phyloP scores from a whole-genome alignment of 2,113 vertebrate species.

The Oenanthe oenanthe region DNA sequence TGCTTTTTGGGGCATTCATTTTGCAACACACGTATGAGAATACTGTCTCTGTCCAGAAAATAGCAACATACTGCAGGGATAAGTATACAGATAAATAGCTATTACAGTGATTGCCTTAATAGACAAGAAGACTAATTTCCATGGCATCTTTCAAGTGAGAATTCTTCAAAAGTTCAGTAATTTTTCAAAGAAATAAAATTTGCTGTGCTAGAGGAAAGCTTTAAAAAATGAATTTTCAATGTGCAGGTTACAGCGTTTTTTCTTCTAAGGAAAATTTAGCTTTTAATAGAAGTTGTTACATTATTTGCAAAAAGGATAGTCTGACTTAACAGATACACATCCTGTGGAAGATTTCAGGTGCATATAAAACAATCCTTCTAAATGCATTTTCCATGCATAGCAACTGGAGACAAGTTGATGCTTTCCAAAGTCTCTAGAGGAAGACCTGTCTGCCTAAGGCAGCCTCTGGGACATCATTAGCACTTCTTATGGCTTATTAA shows the following conservation, averaged over 20 bases:
- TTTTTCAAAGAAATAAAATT: not conserved
- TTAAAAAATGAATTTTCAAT: not conserved
- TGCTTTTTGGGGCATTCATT: not conserved
- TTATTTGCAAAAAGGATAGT: not conserved
- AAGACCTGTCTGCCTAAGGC: not conserved
- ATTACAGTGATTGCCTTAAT: not conserved
- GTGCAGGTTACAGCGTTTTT: not conserved
- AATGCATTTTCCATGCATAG: not conserved
- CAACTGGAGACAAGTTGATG: not conserved
- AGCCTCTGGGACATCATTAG: not conserved
- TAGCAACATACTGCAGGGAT: not conserved
- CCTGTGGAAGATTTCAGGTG: not conserved
- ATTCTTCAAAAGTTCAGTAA: not conserved
- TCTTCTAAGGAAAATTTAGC: not conserved
- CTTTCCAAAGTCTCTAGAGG: not conserved
- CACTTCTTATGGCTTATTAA: not conserved
- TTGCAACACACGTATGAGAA: not conserved
- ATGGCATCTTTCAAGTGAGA: not conserved
- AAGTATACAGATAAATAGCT: not conserved
- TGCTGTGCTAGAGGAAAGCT: not conserved
- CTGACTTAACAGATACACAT: not conserved
- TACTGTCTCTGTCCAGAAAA: not conserved
- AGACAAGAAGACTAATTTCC: not conserved
- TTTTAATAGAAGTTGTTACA: not conserved
- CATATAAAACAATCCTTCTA: not conserved